Evolutionary conservation across 2,113 vertebrate genomes (phyloP), one percentile per base, ranked within the genome.

Genomic region (Donacobius atricapilla): DNA sequence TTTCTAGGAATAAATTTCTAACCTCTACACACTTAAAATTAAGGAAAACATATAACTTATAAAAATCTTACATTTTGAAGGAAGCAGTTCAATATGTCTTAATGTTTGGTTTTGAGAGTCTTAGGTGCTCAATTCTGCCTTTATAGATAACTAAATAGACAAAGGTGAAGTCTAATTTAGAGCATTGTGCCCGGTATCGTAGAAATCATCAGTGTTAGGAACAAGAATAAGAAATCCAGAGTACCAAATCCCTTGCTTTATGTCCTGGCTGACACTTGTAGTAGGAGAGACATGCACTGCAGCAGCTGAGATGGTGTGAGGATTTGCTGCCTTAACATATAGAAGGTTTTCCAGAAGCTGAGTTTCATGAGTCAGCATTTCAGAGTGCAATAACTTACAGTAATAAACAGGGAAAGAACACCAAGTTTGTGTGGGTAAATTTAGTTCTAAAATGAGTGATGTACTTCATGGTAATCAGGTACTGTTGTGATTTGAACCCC

Each of bases 301-400:
- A 71, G 75, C 50, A 51, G 60, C 84, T 70, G 87, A 87, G 57
- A 78, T 44, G 58, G 78, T 86, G 61, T 70, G 75, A 95, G 87
- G 61, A 90, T 97, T 95, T 94, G 92, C 87, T 94, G 89, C 73
- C 90, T 94, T 96, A 95, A 94, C 94, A 82, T 37, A 91, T 15
- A 90, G 92, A 95, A 84, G 0, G 0, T 77, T 96, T 97, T 96
- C 88, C 78, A 93, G 89, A 65, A 70, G n/a, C 80, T 92, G 68
- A 35, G 65, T 92, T 96, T 93, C 92, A 92, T 96, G 96, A 97
- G 89, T 97, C 96, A 97, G 96, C 92, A 33, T 79, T 94, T 95
- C 9, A 2, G n/a, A 71, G 35, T 17, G 92, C 87, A 94, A 94
- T 97, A 96, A 96, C 92, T 97, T 93, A 93, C 72, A 76, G 82